Evolutionary conservation across 2,888 invertebrate genomes (phyloP).

Genomic region (Nezara viridula): DNA sequence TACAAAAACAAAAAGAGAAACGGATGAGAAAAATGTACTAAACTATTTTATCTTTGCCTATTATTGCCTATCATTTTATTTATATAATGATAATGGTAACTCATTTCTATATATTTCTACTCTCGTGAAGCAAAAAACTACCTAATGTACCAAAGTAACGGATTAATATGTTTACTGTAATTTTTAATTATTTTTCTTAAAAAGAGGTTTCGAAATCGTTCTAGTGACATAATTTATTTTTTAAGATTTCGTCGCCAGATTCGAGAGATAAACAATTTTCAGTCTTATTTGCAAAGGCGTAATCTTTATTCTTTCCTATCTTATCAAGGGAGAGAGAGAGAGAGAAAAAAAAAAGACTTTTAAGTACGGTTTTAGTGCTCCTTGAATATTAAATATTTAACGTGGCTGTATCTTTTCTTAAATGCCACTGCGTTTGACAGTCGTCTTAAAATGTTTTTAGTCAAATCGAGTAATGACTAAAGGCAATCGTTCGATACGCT

Average conservation of each 20-base stretch:
- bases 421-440: background rate
- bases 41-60: too few relatives aligned
- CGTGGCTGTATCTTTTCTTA: background rate
- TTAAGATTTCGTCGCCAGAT: background rate
- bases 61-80: too few relatives aligned
- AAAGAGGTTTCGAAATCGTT: background rate
- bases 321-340: background rate
- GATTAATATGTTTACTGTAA: too few relatives aligned
- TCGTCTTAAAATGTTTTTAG: background rate
- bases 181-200: background rate
- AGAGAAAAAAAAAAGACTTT: background rate
- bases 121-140: too few relatives aligned
- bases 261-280: conserved; percentile 24
- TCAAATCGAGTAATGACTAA: too few relatives aligned
- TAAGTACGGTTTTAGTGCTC: background rate
- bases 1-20: too few relatives aligned
- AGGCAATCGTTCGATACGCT: too few relatives aligned
- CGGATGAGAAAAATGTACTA: too few relatives aligned
- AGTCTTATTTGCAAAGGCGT: conserved; percentile 28
- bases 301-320: conserved; percentile 26
- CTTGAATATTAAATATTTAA: conserved; percentile 32
- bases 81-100: too few relatives aligned
- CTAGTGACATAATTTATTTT: background rate
- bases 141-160: too few relatives aligned
- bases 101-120: too few relatives aligned